Conservation (phyloP, 2,113 vertebrate genomes). For the Promerops cafer region DNA sequence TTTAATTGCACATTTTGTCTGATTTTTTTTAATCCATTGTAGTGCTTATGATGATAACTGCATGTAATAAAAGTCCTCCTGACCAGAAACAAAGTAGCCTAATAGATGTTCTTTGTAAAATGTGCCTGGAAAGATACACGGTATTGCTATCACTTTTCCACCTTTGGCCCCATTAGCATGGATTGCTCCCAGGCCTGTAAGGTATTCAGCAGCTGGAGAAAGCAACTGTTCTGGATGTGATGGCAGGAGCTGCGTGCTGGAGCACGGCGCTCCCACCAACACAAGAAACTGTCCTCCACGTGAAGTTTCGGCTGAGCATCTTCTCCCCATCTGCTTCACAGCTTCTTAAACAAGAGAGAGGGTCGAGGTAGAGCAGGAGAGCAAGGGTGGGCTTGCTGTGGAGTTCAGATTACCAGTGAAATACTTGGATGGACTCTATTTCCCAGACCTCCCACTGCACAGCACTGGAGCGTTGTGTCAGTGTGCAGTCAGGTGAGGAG, state of each 20-base stretch:
- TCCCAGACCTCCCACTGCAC: neutral
- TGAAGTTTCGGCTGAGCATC: neutral
- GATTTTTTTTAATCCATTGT: neutral
- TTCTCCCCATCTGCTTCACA: neutral
- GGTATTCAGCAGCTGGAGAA: neutral
- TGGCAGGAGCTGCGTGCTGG: neutral
- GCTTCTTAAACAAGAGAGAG: neutral
- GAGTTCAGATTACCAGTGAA: neutral
- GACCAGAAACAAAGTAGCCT: neutral
- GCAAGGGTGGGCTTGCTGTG: neutral
- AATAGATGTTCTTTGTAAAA: neutral
- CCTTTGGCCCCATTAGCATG: neutral
- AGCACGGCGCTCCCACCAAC: fast-evolving
- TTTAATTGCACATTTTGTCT: slow-evolving; percentile 29
- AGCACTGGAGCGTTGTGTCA: neutral
- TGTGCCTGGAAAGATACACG: neutral
- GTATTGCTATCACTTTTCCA: neutral
- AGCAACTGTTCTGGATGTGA: neutral
- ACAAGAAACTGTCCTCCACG: neutral
- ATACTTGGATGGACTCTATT: neutral
- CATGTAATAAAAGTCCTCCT: neutral
- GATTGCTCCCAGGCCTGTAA: neutral
- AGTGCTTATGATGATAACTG: neutral
- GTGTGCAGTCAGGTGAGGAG: neutral
- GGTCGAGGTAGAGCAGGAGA: neutral